Percentiles rank a stretch among this genome's conserved stretches.
phyloP scores from a whole-genome alignment of 2,797 vertebrate species.

The Catamblyrhynchus diadema region DNA sequence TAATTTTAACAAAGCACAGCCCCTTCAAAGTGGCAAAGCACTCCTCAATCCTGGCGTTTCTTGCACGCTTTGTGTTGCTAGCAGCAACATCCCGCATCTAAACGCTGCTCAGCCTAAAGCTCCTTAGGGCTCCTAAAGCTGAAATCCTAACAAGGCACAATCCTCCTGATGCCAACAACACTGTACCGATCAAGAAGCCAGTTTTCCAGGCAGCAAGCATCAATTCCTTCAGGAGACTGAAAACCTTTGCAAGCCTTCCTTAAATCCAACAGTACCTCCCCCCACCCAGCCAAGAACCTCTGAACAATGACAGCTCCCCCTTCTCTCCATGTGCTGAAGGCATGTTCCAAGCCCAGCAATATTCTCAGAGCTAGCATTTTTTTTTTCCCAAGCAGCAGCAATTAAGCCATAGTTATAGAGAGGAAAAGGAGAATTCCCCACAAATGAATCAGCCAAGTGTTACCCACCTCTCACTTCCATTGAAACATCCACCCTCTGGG shows the following conservation, averaged over 20 bases:
- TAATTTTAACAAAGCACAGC: background rate
- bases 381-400: rapidly evolving
- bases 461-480: conserved; percentile 87
- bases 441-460: background rate
- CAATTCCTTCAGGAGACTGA: background rate
- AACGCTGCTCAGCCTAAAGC: background rate
- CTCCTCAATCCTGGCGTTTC: background rate
- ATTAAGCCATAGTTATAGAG: background rate
- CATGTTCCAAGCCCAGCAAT: background rate
- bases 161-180: background rate
- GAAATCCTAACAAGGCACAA: background rate
- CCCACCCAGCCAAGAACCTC: background rate
- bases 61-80: background rate
- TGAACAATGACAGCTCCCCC: background rate
- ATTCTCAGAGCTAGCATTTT: background rate
- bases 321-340: background rate
- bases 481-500: conserved; percentile 86
- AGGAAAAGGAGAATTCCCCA: background rate
- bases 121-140: background rate
- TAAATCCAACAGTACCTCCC: background rate
- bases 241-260: background rate
- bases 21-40: background rate
- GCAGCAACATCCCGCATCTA: background rate
- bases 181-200: background rate
- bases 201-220: background rate